Evolutionary conservation across 2,888 invertebrate genomes (phyloP), one percentile per base, ranked within the genome.

Genomic region (Drosophila nr. fundita): DNA sequence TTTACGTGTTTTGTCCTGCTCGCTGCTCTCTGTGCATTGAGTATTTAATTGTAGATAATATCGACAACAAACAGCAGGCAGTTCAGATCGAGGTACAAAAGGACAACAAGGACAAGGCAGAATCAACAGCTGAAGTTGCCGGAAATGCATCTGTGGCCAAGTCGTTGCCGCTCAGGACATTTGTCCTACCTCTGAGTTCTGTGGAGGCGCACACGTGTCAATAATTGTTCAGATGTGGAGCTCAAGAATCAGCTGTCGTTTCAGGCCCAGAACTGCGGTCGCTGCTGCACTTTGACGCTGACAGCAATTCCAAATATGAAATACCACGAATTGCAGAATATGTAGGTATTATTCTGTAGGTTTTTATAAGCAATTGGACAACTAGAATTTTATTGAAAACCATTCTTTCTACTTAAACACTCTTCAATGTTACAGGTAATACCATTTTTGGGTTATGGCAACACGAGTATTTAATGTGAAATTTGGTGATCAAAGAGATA

Each of bases 41-140:
- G 89, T 85, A 88, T 83, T 88, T 90, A 90, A 91, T 89, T 86
- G 82, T 82, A 81, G 91, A 91, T 91, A 89, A 88, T 86, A 91
- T 91, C 91, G 90, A 89, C 82, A 85, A 77, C 63, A 76, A 65
- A 73, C 70, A 81, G 68, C 82, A 76, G 78, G 63, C 67, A 57
- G 34, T 62, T 52, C 61, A 53, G 55, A 45, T 42, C 48, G 10
- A 40, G 30, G 62, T 48, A 50, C 53, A 58, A 54, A 60, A 63
- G 45, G 50, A 61, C 62, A 48, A 49, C 59, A 42, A 32, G 40
- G 27, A 15, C 8, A 24, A 24, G 24, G 32, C 59, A 52, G 34
- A 53, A 77, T 89, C 84, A 89, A 88, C 85, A 85, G 85, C 85
- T 85, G 85, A 85, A 85, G 61, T 69, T 34, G 71, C 87, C 89